These are phyloP conservation scores for Patella vulgata DNA, from an alignment of 1,140 invertebrate genomes.

Conservation along the genomic window DNA sequence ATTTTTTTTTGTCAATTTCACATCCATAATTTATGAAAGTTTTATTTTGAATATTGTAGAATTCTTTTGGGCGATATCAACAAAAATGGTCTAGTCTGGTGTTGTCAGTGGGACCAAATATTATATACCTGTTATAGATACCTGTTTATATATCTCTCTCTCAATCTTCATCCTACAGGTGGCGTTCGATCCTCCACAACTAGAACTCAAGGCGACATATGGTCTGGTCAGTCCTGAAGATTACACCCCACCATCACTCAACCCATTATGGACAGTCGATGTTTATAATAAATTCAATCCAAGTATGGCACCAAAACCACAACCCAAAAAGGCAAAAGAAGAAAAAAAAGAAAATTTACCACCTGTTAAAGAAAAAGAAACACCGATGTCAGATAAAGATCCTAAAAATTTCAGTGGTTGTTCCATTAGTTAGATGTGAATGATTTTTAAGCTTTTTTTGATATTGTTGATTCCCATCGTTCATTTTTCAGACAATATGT, in stretches of 20 bases:
- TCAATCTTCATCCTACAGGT: slow-evolving; percentile 78
- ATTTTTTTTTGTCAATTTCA: too few relatives aligned
- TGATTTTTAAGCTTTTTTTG: too few relatives aligned
- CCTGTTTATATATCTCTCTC: too few relatives aligned
- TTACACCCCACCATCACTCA: slow-evolving; percentile 70
- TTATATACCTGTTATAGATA: too few relatives aligned
- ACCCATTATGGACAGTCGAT: slow-evolving; percentile 72
- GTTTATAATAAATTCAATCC: slow-evolving; percentile 73
- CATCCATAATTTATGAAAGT: too few relatives aligned
- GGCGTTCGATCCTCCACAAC: slow-evolving; percentile 72
- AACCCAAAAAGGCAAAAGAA: slow-evolving; percentile 58
- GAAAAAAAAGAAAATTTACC: slow-evolving; percentile 71
- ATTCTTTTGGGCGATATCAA: too few relatives aligned
- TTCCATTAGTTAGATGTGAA: slow-evolving; percentile 63
- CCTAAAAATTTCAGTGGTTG: slow-evolving; percentile 76
- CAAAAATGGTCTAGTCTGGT: too few relatives aligned
- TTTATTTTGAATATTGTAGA: too few relatives aligned
- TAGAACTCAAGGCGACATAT: slow-evolving; percentile 77
- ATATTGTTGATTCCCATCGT: too few relatives aligned
- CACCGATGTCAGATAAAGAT: slow-evolving; percentile 73
- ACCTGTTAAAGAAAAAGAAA: slow-evolving; percentile 75
- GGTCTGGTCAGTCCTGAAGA: slow-evolving; percentile 76
- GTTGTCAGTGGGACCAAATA: too few relatives aligned
- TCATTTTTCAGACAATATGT: too few relatives aligned
- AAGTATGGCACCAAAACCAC: slow-evolving; percentile 56